Evolutionary conservation across 2,113 vertebrate species (phyloP).

Genomic region (Tragulus kanchil): DNA sequence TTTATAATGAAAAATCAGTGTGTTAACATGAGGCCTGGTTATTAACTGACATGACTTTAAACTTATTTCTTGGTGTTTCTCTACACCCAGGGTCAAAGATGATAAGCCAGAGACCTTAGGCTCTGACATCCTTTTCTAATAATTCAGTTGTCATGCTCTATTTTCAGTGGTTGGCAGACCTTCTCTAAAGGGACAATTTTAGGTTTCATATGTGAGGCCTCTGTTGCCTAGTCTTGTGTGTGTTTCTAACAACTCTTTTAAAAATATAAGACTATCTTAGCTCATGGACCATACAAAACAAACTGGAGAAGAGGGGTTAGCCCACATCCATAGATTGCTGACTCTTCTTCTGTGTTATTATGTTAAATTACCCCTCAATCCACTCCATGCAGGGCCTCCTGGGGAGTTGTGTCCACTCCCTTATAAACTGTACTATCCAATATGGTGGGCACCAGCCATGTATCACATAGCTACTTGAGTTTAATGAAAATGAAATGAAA

Average conservation of each 20-base stretch:
- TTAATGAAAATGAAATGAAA: not conserved
- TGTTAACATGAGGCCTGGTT: not conserved
- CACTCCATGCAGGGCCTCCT: accelerated
- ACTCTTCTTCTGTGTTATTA: not conserved
- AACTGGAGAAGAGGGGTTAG: not conserved
- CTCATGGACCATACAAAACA: not conserved
- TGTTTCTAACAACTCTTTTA: not conserved
- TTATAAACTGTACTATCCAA: not conserved
- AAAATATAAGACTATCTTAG: not conserved
- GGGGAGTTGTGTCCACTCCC: not conserved
- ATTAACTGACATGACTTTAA: not conserved
- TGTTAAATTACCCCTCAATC: not conserved
- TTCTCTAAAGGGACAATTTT: not conserved
- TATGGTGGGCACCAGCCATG: too few relatives aligned
- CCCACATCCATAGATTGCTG: not conserved
- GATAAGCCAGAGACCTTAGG: not conserved
- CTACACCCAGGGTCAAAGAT: not conserved
- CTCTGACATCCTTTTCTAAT: not conserved
- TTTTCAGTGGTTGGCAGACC: not conserved
- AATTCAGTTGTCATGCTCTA: not conserved
- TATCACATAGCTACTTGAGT: not conserved
- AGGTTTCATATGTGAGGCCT: not conserved
- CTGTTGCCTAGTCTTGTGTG: not conserved
- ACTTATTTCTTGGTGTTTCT: not conserved
- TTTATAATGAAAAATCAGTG: slow-evolving; percentile 24